Evolutionary conservation across 2,113 vertebrate genomes (phyloP), one percentile per base, ranked within the genome.

Genomic region (Thryonomys swinderianus): DNA sequence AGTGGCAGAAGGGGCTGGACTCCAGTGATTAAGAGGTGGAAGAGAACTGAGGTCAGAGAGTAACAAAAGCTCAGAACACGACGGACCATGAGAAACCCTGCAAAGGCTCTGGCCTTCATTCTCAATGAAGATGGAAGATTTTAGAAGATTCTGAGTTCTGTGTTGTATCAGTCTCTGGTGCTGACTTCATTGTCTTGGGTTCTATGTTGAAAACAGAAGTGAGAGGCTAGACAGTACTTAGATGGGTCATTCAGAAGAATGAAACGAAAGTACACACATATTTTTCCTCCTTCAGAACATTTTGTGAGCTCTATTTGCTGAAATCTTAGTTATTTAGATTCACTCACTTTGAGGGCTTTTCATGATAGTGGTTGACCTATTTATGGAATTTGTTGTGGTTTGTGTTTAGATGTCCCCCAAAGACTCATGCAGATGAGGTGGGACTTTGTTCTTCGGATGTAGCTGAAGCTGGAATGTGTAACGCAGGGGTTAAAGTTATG

Each of bases 81-180:
- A 1, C 3, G 5, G 23, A 3, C 27, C 20, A 25, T 0, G 23
- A 18, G 66, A 11, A 71, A 76, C 1, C 2, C 12, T 30, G 5
- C 2, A 17, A 92, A n/a, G 48, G 55, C 0, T 1, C 21, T 83
- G 27, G 32, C 5, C 94, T 30, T 11, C 57, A 42, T 21, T 30
- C 7, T 76, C 42, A 79, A 4, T 55, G 74, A 67, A 34, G 71
- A 11, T 48, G 53, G 25, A 66, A 86, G 9, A n/a, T 37, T 4
- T 0, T n/a, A 16, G 48, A 69, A 3, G 53, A 62, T 48, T 25
- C n/a, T 45, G 40, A 34, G 32, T 17, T 25, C n/a, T 5, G 53
- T 4, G 21, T 3, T 57, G 17, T 48, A 23, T 51, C 42, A 45
- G 25, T 69, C 1, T 32, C 5, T 13, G 37, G 83, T 4, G 5